Base-by-base conservation (phyloP, 2,113 vertebrate species). In the Takifugu flavidus region DNA sequence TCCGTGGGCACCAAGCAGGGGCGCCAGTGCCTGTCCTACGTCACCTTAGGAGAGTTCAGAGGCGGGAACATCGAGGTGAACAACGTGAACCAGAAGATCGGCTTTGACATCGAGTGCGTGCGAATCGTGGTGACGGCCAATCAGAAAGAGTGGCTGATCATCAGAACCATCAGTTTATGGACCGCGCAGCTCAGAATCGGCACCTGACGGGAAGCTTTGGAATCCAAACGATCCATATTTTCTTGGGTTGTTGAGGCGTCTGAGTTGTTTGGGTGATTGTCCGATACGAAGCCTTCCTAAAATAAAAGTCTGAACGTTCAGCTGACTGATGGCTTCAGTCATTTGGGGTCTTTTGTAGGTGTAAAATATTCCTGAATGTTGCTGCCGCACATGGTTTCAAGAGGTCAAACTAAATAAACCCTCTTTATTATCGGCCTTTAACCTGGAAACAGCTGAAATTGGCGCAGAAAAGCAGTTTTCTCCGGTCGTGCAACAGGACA, bases 61-160 rank as follows among this genome's bases (percentile, higher is more conserved):
- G 91, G 92, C 34, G 95, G 95, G 50, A 94, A 93, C 79, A 91
- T 97, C 72, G 95, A 97, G 90, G 91, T 95, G 44, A 86, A 86
- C 57, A 87, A 92, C 50, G 93, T 98, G 76, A 92, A 95, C 80
- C 92, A 91, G 83, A 97, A 94, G 88, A 92, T 96, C 69, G 85
- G 91, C 26, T 97, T 97, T 88, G 92, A 94, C 79, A 90, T 97
- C 66, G 90, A 94, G 68, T 98, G 95, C 72, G 91, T 97, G 67
- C 92, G 95, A 63, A 93, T 98, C 67, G 90, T 94, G 51, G 91
- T 95, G 51, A 95, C 94, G 25, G 94, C 93, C 80, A 91, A 89
- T 70, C 95, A 98, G 87, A 94, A 93, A 67, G 95, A 97, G 74
- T 98, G 95, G 95, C 78, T 98, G 57, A 97, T 97, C 72, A 97